Conservation (phyloP, 2,888 invertebrate genomes). For the Athetis lepigone region DNA sequence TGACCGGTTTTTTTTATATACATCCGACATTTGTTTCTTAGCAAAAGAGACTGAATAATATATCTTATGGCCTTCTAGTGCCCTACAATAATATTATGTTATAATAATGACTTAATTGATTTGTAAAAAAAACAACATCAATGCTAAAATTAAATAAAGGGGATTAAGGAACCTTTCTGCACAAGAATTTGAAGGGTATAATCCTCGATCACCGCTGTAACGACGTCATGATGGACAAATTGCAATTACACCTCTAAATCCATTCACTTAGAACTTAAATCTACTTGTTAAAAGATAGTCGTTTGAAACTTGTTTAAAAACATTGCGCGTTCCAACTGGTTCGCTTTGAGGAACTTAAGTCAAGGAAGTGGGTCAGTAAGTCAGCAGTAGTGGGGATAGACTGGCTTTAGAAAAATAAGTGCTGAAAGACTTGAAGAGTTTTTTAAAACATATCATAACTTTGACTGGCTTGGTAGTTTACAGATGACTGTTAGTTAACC, state of each 20-base stretch:
- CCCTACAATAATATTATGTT: no score
- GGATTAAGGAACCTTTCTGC: neutral
- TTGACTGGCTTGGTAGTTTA: no score
- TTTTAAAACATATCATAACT: no score
- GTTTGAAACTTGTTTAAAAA: slow-evolving; percentile 42
- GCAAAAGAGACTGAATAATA: no score
- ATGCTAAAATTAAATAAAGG: no score
- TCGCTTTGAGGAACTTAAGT: slow-evolving; percentile 30
- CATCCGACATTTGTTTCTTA: no score
- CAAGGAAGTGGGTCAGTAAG: slow-evolving; percentile 29
- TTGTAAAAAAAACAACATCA: no score
- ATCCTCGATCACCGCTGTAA: neutral
- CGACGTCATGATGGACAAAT: slow-evolving; percentile 1
- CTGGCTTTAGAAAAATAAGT: neutral
- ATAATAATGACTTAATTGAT: no score
- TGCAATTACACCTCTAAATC: slow-evolving; percentile 46
- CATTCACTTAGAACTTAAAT: slow-evolving; percentile 38
- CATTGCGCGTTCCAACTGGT: slow-evolving; percentile 20
- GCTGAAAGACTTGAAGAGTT: no score
- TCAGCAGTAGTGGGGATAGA: slow-evolving; percentile 1
- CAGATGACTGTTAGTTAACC: no score
- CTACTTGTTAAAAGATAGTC: slow-evolving; percentile 35
- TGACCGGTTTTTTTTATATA: no score
- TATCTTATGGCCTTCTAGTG: no score
- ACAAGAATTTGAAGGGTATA: neutral